Percentiles rank a stretch among this genome's conserved stretches.
These are phyloP conservation scores for Eubasilissa splendida DNA, from an alignment of 2,888 invertebrate species.

Conservation along the genomic window DNA sequence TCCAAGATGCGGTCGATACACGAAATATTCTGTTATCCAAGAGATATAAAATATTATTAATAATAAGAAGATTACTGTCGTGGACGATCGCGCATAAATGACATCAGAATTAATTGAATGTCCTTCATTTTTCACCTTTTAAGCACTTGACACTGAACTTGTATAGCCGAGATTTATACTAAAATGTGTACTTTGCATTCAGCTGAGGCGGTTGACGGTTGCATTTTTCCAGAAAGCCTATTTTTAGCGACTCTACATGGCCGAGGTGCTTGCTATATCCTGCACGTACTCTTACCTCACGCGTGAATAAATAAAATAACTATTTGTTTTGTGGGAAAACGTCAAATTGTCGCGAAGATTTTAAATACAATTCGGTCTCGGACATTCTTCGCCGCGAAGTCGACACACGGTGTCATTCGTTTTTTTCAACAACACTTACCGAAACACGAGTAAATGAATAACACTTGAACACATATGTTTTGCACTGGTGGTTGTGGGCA, in stretches of 20 bases:
- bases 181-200: conserved; percentile 27
- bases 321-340: conserved; percentile 15
- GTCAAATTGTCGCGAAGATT: background rate
- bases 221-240: conserved; percentile 46
- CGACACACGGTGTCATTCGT: background rate
- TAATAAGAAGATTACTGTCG: too few species aligned
- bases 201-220: conserved; percentile 1
- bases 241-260: conserved; percentile 25
- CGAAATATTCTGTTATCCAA: too few species aligned
- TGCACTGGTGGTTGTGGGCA: too few species aligned
- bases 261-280: conserved; percentile 13
- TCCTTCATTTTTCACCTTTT: too few species aligned
- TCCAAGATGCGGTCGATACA: too few species aligned
- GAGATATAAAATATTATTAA: too few species aligned
- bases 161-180: background rate
- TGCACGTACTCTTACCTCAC: conserved; percentile 43
- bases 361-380: conserved; percentile 5
- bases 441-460: background rate
- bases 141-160: conserved; percentile 3
- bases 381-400: background rate
- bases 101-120: too few species aligned
- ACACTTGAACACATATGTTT: too few species aligned
- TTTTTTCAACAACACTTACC: background rate
- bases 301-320: conserved; percentile 30
- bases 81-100: too few species aligned